phyloP scores from a whole-genome alignment of 2,113 vertebrate genomes.

The Hyperopisus bebe region DNA sequence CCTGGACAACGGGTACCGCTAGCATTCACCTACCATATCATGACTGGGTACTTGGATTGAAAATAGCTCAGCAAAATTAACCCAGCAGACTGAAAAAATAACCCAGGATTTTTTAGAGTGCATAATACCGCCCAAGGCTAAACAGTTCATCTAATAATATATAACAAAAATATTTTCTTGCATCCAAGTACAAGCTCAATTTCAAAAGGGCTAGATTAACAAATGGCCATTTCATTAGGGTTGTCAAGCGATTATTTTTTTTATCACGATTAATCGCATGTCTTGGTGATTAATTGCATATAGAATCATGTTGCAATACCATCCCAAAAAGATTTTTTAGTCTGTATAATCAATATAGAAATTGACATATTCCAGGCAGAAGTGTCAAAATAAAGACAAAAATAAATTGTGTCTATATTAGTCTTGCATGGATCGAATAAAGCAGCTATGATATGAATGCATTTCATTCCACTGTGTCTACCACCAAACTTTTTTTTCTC shows the following conservation, averaged over 20 bases:
- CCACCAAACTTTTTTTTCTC: background rate
- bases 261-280: background rate
- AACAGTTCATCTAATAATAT: background rate
- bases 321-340: background rate
- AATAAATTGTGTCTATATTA: background rate
- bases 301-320: background rate
- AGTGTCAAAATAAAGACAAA: background rate
- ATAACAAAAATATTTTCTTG: background rate
- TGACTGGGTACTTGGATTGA: background rate
- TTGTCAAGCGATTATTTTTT: background rate
- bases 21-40: no score
- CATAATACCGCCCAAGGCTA: background rate
- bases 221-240: background rate
- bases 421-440: background rate
- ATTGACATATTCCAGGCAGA: background rate
- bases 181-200: background rate
- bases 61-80: background rate
- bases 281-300: background rate
- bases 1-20: no score
- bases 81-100: background rate
- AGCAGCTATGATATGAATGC: background rate
- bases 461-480: background rate
- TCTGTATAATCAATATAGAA: background rate
- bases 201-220: background rate
- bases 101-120: background rate